Conservation (phyloP, 64 coral and sea anemone species). For the Astreopora myriophthalma region DNA sequence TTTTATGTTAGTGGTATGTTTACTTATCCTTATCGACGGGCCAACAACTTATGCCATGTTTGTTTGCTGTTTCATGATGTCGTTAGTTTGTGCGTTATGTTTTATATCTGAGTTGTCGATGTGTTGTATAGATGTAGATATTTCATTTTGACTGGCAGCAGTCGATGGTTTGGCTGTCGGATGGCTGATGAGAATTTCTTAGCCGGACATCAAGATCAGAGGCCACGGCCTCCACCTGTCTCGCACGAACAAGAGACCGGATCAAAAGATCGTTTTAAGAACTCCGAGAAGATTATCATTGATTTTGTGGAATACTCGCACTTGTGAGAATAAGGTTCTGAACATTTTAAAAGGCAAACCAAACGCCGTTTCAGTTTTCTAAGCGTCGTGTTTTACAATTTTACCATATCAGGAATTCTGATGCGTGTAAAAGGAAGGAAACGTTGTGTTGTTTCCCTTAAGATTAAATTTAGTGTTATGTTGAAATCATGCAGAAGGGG, state of each 20-base stretch:
- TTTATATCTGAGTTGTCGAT: background rate
- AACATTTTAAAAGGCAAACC: no score
- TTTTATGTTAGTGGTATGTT: background rate
- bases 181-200: background rate
- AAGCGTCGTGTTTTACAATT: no score
- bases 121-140: background rate
- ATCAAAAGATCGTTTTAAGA: background rate
- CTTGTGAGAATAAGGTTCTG: no score
- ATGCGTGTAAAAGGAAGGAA: background rate
- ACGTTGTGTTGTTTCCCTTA: background rate
- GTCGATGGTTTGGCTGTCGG: background rate
- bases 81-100: background rate
- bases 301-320: no score
- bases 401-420: background rate
- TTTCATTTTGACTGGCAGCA: background rate
- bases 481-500: background rate
- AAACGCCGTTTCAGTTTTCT: no score
- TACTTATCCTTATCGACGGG: background rate
- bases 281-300: background rate
- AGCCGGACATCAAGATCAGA: background rate
- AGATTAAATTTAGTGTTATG: background rate
- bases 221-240: background rate
- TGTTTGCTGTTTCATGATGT: background rate
- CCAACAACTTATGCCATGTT: background rate
- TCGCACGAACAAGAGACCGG: background rate